These are phyloP conservation scores for Catharus ustulatus DNA, from an alignment of 2,797 vertebrate species.

Conservation along the genomic window DNA sequence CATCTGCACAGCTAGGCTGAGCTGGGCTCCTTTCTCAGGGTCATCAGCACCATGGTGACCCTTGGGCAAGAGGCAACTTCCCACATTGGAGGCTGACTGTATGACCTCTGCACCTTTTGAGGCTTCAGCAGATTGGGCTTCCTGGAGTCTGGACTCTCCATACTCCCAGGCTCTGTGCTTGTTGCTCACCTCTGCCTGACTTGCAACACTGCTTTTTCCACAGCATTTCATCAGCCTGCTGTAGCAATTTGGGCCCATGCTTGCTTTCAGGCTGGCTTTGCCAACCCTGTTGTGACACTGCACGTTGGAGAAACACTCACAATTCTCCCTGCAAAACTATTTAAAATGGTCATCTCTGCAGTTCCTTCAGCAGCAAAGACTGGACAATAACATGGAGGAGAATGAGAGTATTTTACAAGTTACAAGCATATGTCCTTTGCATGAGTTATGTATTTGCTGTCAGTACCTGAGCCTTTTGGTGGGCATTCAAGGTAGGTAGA, in stretches of 20 bases:
- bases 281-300: conserved; percentile 4
- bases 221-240: conserved; percentile 25
- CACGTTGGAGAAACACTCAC: neutral
- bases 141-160: neutral
- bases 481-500: rapidly evolving
- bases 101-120: neutral
- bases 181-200: conserved; percentile 38
- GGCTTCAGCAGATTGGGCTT: neutral
- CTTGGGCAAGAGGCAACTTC: neutral
- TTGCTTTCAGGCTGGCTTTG: neutral
- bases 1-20: neutral
- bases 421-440: neutral
- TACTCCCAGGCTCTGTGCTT: rapidly evolving
- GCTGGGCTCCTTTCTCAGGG: neutral
- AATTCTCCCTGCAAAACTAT: neutral
- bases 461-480: neutral
- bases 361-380: neutral
- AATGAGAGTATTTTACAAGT: neutral
- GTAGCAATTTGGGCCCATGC: neutral
- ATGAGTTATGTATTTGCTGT: neutral
- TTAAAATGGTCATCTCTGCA: neutral
- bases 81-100: neutral
- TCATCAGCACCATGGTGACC: neutral
- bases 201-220: conserved; percentile 39
- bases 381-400: neutral